Base-by-base conservation (phyloP, 2,113 vertebrate species). In the Solenodon paradoxus region DNA sequence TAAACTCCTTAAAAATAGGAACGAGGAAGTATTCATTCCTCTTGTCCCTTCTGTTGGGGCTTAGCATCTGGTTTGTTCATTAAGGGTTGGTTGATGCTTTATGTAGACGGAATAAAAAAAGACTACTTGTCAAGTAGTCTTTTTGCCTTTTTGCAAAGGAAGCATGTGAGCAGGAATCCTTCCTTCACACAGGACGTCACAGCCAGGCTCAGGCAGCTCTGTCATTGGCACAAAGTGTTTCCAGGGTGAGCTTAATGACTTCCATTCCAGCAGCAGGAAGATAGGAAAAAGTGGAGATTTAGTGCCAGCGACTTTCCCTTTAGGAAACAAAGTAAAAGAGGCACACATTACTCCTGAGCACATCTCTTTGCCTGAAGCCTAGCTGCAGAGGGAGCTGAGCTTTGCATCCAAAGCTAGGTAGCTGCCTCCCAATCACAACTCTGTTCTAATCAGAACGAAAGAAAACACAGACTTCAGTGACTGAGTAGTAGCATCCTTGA, bases 71-170 rank as follows among this genome's bases (percentile, higher is more conserved):
- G 35, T 64, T 5, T 77, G 26, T 87, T 89, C 75, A 89, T 64
- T 95, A 80, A 84, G 92, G 69, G 2, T 81, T 85, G 93, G 45
- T 28, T 57, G 45, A 63, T 75, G 45, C 9, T 94, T 95, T 71
- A 57, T 19, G 28, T 16, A 66, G 45, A 51, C 49, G 20, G 61
- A n/a, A 86, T 94, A 90, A 72, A 81, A 63, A 40, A 92, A 88
- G 81, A 90, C 35, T 45, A 7, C 53, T 6, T 38, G 40, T 49
- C 55, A 38, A 22, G 42, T 28, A n/a, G n/a, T n/a, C n/a, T n/a
- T n/a, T n/a, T n/a, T n/a, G n/a, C n/a, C n/a, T n/a, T n/a, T n/a
- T n/a, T n/a, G n/a, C n/a, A n/a, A n/a, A n/a, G n/a, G n/a, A n/a
- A n/a, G n/a, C n/a, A n/a, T 69, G 55, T 53, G 47, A 61, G 26